Conservation (phyloP, 2,888 invertebrate genomes). For the Rutpela maculata region DNA sequence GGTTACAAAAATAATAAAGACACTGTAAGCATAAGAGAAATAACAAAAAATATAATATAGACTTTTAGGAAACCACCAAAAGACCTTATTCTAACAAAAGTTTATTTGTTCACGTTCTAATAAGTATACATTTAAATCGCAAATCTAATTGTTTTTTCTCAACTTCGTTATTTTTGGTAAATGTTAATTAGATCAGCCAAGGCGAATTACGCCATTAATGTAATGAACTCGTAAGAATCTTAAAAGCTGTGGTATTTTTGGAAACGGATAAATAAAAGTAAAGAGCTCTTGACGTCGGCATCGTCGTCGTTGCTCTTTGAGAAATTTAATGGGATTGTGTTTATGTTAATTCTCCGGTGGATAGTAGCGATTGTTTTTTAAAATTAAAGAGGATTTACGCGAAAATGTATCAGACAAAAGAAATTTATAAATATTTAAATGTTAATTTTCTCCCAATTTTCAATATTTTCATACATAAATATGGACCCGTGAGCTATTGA, state of each 20-base stretch:
- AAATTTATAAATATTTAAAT: no score
- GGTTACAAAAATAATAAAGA: no score
- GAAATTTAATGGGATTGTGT: constrained; percentile 4
- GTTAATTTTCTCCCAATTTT: no score
- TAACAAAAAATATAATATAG: no score
- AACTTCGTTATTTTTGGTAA: constrained; percentile 12
- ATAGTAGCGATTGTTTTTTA: not conserved
- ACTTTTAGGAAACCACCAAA: no score
- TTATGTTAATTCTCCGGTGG: constrained; percentile 3
- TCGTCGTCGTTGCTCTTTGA: constrained; percentile 15
- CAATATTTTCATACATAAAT: no score
- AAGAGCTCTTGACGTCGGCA: not conserved
- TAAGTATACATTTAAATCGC: not conserved
- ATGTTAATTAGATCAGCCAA: constrained; percentile 19
- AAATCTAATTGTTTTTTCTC: not conserved
- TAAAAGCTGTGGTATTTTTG: constrained; percentile 16
- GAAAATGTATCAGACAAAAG: not conserved
- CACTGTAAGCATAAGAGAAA: no score
- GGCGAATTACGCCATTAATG: constrained; percentile 14
- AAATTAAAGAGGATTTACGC: not conserved
- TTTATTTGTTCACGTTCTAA: no score
- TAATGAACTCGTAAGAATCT: constrained; percentile 23
- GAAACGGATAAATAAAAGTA: constrained; percentile 12
- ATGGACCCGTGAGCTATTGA: no score
- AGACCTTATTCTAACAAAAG: no score